Percentiles rank a stretch among this genome's conserved stretches.
Evolutionary conservation across 2,797 vertebrate species (phyloP).

Genomic region (Tragopan temminckii): DNA sequence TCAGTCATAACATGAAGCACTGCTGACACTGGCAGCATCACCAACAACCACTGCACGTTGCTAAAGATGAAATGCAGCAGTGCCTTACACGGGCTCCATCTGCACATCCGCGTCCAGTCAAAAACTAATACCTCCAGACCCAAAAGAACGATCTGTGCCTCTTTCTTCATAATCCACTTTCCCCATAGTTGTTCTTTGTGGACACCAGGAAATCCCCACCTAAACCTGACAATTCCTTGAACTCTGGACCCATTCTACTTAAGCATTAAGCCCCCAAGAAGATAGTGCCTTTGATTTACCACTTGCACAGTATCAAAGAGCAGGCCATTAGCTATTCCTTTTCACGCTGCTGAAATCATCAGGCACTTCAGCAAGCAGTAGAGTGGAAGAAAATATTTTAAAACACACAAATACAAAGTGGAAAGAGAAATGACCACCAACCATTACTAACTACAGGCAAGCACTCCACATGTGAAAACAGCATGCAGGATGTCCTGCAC

Average conservation of each 20-base stretch:
- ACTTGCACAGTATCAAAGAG: slow-evolving; percentile 6
- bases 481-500: rapidly evolving
- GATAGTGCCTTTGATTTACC: neutral
- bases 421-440: neutral
- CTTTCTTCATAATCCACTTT: neutral
- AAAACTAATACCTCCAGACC: neutral
- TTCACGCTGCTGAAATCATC: neutral
- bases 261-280: neutral
- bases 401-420: neutral
- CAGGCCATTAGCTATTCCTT: slow-evolving; percentile 8
- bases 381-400: neutral
- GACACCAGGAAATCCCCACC: neutral
- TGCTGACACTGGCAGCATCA: neutral
- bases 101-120: rapidly evolving
- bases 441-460: neutral
- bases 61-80: neutral
- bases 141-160: neutral
- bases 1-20: neutral
- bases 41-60: neutral
- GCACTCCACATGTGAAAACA: rapidly evolving
- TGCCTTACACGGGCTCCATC: neutral
- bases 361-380: neutral
- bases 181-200: neutral
- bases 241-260: neutral
- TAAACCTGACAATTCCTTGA: slow-evolving; percentile 32